Percentiles rank a stretch among this genome's conserved stretches.
These are phyloP conservation scores for Hippopotamyrus pictus DNA, from an alignment of 2,797 vertebrate species.

Conservation along the genomic window DNA sequence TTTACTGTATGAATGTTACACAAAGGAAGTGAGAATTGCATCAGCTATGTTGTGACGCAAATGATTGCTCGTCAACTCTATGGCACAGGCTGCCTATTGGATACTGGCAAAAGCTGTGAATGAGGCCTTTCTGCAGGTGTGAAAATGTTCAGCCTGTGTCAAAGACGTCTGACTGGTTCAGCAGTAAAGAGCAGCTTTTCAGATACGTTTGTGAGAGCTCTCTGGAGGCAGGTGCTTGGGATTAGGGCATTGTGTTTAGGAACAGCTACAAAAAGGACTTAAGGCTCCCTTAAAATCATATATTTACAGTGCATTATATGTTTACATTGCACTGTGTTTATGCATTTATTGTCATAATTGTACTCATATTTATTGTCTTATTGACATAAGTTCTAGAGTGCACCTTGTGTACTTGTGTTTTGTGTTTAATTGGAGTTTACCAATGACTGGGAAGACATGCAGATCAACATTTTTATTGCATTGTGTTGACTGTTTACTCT, in stretches of 20 bases:
- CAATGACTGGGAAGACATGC: not conserved
- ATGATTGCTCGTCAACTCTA: not conserved
- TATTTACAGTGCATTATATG: not conserved
- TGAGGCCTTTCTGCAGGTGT: not conserved
- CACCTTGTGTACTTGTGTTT: not conserved
- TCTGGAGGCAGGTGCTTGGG: not conserved
- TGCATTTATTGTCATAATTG: not conserved
- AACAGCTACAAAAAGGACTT: not conserved
- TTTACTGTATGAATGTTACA: not conserved
- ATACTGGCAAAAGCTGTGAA: not conserved
- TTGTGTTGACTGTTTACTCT: not conserved
- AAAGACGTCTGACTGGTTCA: not conserved
- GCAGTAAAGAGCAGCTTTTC: not conserved
- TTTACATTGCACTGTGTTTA: not conserved
- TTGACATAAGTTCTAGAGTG: not conserved
- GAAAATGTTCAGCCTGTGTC: not conserved
- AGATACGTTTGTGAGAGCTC: not conserved
- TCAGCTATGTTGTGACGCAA: not conserved
- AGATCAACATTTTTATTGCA: not conserved
- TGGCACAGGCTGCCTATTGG: not conserved
- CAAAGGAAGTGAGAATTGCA: slow-evolving; percentile 15
- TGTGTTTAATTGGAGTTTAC: not conserved
- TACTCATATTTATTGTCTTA: not conserved
- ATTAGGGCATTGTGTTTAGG: not conserved
- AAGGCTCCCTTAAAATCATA: not conserved